Evolutionary conservation across 2,888 invertebrate genomes (phyloP).

Genomic region (Spodoptera picta): DNA sequence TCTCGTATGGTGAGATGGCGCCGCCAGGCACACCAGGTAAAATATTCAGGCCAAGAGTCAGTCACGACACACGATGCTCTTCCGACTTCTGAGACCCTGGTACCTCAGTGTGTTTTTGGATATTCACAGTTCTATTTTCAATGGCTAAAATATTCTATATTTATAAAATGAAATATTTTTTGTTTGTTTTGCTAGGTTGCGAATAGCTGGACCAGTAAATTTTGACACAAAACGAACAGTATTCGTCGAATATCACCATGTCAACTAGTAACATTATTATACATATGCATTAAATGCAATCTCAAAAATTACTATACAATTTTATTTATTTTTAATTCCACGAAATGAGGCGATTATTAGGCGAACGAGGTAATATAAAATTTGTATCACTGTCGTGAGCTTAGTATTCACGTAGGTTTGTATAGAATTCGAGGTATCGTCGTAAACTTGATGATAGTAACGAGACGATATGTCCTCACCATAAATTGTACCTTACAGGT

Average conservation of each 20-base stretch:
- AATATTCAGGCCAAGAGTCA: constrained; percentile 87
- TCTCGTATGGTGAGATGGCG: constrained; percentile 70
- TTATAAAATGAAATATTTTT: too few species aligned
- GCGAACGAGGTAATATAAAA: constrained; percentile 29
- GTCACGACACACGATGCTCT: constrained; percentile 77
- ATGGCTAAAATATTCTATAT: not conserved
- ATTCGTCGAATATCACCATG: too few species aligned
- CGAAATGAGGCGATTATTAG: constrained; percentile 16
- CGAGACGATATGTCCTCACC: constrained; percentile 31
- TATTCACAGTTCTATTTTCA: constrained; percentile 30
- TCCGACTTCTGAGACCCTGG: constrained; percentile 66
- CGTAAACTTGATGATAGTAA: constrained; percentile 42
- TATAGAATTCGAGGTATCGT: constrained; percentile 48
- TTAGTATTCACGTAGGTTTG: constrained; percentile 38
- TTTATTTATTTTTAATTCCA: not conserved
- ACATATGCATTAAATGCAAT: too few species aligned
- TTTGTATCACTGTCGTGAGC: constrained; percentile 32
- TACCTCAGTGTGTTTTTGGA: constrained; percentile 57
- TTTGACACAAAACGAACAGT: too few species aligned
- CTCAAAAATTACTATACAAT: too few species aligned
- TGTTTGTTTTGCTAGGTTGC: too few species aligned
- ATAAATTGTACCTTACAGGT: constrained; percentile 45
- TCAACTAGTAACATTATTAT: too few species aligned
- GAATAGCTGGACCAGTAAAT: too few species aligned
- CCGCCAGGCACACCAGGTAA: constrained; percentile 75